Conservation (phyloP, 1,140 invertebrate genomes). For the Chymomyza costata region DNA sequence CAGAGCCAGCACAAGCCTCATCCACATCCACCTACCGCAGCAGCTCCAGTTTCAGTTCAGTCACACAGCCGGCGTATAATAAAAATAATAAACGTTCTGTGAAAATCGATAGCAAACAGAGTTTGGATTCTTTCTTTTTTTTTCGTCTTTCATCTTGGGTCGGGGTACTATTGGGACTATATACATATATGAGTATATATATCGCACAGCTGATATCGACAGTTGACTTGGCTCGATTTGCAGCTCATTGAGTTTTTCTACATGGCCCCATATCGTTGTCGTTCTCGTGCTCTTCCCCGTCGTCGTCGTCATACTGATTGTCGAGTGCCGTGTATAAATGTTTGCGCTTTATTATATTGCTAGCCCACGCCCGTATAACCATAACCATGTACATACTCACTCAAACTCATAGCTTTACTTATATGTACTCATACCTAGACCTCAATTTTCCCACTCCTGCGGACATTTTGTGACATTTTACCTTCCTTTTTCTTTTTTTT, state of each 20-base stretch:
- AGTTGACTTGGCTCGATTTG: constrained; percentile 55
- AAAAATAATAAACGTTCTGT: constrained; percentile 72
- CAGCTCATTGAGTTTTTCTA: constrained; percentile 31
- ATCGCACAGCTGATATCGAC: constrained; percentile 64
- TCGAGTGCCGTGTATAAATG: constrained; percentile 72
- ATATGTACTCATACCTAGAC: constrained; percentile 14
- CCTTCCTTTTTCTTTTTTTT: constrained; percentile 36
- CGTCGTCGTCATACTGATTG: constrained; percentile 37
- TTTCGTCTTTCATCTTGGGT: constrained; percentile 9
- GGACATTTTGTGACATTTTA: constrained; percentile 70
- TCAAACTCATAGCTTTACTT: constrained; percentile 4
- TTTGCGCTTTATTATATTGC: constrained; percentile 73
- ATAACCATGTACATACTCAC: neutral
- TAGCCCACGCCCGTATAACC: no score
- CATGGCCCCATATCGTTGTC: neutral
- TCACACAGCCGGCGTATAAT: constrained; percentile 51
- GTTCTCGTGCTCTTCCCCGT: constrained; percentile 11
- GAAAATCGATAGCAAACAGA: constrained; percentile 75
- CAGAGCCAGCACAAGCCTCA: neutral
- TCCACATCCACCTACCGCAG: neutral
- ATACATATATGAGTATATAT: neutral
- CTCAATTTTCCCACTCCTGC: constrained; percentile 8
- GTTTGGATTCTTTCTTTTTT: constrained; percentile 67
- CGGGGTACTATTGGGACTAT: neutral
- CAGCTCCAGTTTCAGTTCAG: no score